Base-by-base conservation (phyloP, 2,797 vertebrate genomes). In the Crocodylus rhombifer region DNA sequence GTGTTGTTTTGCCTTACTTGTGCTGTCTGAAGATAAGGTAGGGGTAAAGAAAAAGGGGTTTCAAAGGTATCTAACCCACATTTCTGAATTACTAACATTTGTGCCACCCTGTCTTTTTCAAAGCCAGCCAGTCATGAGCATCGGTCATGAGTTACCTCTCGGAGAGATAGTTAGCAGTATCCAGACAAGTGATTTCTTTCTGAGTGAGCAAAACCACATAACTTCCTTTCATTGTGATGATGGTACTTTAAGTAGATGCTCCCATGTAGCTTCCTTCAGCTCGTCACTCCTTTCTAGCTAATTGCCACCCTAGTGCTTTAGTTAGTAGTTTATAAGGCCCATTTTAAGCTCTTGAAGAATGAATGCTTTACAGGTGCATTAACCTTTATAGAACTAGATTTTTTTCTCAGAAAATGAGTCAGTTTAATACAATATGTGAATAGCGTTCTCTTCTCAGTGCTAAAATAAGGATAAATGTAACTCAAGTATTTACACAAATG, bases 271-370 rank as follows among this genome's bases (percentile, higher is more conserved):
- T 87, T 91, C 88, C 95, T 95, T 94, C 93, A 91, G 87, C 30
- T 96, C 93, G 92, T 96, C 93, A 95, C 85, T 93, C 79, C 93
- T 96, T 97, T 97, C 95, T 92, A 95, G 89, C 95, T 92, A 77
- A 89, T 96, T 97, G 94, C 92, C 90, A 56, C 51, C 61, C 74
- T 64, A 64, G 23, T 0, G 16, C 94, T 78, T 80, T 69, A 88
- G 92, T 82, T 95, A 91, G 93, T 89, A 58, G 77, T 65, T n/a
- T 84, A 56, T 51, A 82, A 75, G n/a, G 65, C 83, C 91, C 86
- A 30, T 90, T 94, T 62, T 86, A 51, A 20, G 83, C 26, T 51
- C 79, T 89, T 60, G 56, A 89, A 84, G 89, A 11, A 20, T n/a
- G 12, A 86, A 30, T 78, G 28, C 33, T 91, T 86, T 80, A 14